phyloP scores from a whole-genome alignment of 2,113 vertebrate species.

The Dicrurus megarhynchus region DNA sequence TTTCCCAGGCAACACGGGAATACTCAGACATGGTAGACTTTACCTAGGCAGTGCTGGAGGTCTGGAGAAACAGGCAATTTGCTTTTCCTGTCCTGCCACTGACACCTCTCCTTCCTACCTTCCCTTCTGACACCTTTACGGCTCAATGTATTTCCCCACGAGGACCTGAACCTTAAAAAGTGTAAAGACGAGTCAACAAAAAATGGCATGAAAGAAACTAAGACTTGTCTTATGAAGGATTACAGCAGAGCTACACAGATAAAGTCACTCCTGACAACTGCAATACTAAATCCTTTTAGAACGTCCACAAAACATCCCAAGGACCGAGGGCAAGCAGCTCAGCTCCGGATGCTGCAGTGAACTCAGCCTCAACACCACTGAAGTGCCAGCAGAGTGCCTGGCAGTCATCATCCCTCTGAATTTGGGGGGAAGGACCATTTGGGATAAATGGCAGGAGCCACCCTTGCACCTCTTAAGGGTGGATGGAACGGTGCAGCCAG shows the following conservation, averaged over 20 bases:
- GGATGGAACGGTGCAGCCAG: not conserved
- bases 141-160: not conserved
- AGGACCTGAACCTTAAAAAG: not conserved
- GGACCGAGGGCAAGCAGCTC: not conserved
- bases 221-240: not conserved
- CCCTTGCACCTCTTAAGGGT: not conserved
- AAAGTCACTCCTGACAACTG: not conserved
- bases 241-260: not conserved
- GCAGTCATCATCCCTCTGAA: not conserved
- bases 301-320: not conserved
- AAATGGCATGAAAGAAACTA: not conserved
- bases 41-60: not conserved
- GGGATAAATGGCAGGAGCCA: not conserved
- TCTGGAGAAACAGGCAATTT: not conserved
- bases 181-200: not conserved
- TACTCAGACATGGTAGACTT: rapidly evolving
- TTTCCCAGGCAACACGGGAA: not conserved
- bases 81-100: not conserved
- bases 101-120: not conserved
- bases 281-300: not conserved
- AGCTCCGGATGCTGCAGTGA: not conserved
- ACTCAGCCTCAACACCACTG: not conserved
- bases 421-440: not conserved
- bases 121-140: not conserved
- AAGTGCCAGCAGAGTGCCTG: not conserved